These are phyloP conservation scores for Zeugodacus cucurbitae DNA, from an alignment of 1,140 invertebrate genomes.

Conservation along the genomic window DNA sequence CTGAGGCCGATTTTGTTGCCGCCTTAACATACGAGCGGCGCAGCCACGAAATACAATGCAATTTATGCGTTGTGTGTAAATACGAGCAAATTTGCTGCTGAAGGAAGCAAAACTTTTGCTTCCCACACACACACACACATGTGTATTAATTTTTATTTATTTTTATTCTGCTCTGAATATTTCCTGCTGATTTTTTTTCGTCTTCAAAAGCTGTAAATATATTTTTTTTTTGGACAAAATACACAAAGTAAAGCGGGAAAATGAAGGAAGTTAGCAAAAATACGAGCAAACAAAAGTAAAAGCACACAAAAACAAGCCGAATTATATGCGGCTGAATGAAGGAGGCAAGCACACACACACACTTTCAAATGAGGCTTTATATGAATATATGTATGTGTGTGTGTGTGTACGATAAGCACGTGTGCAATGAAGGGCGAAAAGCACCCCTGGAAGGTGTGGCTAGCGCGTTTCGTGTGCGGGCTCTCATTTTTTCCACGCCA, in stretches of 20 bases:
- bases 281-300: conserved; percentile 63
- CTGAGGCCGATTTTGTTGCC: conserved; percentile 57
- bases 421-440: conserved; percentile 44
- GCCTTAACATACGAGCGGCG: background rate
- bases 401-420: background rate
- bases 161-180: background rate
- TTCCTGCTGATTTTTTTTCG: background rate
- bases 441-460: conserved; percentile 66
- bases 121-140: background rate
- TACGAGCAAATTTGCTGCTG: background rate
- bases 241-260: conserved; percentile 23
- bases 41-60: background rate
- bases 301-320: conserved; percentile 48
- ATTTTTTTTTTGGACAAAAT: background rate
- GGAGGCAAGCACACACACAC: background rate
- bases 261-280: conserved; percentile 36
- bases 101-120: background rate
- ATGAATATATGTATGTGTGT: background rate
- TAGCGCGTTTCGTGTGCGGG: conserved; percentile 42
- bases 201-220: background rate
- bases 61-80: background rate
- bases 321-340: conserved; percentile 27
- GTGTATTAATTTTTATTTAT: background rate
- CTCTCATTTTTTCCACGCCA: conserved; percentile 45
- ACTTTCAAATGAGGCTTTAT: conserved; percentile 43